Evolutionary conservation across 2,888 invertebrate species (phyloP), one percentile per base, ranked within the genome.

Genomic region (Stenotaenia linearis): DNA sequence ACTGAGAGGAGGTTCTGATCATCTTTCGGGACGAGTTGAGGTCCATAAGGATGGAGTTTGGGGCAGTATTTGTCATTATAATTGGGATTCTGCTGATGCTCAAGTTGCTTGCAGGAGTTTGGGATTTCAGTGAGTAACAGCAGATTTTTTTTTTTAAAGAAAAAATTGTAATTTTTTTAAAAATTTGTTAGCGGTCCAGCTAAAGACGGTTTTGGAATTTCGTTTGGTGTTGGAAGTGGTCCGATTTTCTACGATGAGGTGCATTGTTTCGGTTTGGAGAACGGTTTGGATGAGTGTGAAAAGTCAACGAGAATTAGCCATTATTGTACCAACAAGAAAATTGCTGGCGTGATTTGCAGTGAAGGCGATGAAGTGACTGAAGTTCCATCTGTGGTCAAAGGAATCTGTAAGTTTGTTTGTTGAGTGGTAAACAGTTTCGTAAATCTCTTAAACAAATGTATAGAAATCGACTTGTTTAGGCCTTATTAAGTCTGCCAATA

Each of bases 11-110:
- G 89, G 86, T 7, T 90, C 89, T 79, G 92, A 92, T 3, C 87
- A 88, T 2, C 86, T 84, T 28, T 82, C 85, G 0, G 93, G 93
- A 0, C 88, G 93, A 69, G 87, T 93, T 0, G 93, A 93, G 85
- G 88, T 94, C 0, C 89, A 89, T 80, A 89, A 91, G 82, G 89
- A 90, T 81, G 91, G 91, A 1, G 88, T 90, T 21, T 92, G 92
- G 91, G 93, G 93, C 12, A 92, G 92, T 0, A 88, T 94, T 15
- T 94, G 94, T 85, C 92, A 93, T 83, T 93, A 93, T 84, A 91
- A 91, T 83, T 93, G 93, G 84, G 90, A 90, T 77, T 86, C 89
- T 21, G 87, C 88, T 74, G 90, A 91, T 28, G 93, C 92, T 0
- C 88, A 88, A 74, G 87, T 87, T 30, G 81, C 88, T 30, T 88